Evolutionary conservation across 2,113 vertebrate species (phyloP), one percentile per base, ranked within the genome.

Genomic region (Thunnus thynnus): DNA sequence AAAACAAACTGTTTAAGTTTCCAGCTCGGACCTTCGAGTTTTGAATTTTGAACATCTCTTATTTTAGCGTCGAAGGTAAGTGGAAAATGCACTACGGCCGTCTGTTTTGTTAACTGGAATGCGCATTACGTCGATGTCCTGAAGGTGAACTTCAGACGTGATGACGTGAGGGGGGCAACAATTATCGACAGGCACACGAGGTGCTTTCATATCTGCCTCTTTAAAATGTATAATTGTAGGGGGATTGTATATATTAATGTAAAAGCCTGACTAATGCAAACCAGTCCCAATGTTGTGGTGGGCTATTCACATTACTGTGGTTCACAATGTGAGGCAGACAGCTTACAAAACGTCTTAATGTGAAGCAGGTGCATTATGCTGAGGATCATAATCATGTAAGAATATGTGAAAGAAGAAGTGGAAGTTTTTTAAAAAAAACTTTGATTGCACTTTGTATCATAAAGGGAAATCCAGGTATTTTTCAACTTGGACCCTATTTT

Each of bases 71-170:
- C 51, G 18, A 54, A 16, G 84, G 93, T 93, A 68, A 91, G 93
- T 86, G 20, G 5, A 27, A 22, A 11, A 4, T 25, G 48, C 13
- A 13, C 12, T 11, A 10, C 16, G 8, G 0, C 17, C 22, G 55
- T 7, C 14, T 62, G 32, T 11, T 1, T 36, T 0, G n/a, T 56
- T 88, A 11, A 68, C 32, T 67, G 52, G 68, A 69, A n/a, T 0
- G 66, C 65, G 81, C 41, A 0, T 66, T 22, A 65, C 78, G 79
- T 51, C 61, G 22, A 3, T 72, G 79, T 80, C 78, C 86, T 58
- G 75, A 14, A 54, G 18, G 58, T 86, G 85, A 90, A 92, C 79
- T 69, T 67, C 25, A 48, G 63, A 77, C 88, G 89, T 92, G 87
- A 91, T 90, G 89, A 90, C 80, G 83, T 89, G 72, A 41, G 48